These are phyloP conservation scores for Mya arenaria DNA, from an alignment of 1,140 invertebrate genomes.

Conservation along the genomic window DNA sequence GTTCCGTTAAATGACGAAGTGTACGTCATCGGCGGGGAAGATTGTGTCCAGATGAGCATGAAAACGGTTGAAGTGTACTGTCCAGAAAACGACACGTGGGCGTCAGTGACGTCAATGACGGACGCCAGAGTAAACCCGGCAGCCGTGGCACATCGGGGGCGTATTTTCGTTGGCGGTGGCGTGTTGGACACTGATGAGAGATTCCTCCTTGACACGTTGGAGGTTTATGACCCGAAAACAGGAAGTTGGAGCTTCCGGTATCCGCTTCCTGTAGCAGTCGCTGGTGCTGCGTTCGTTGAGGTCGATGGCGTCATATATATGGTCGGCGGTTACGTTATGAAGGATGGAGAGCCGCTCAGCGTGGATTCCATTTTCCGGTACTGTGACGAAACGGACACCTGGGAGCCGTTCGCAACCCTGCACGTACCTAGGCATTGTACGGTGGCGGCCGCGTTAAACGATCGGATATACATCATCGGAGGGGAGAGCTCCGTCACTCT, in stretches of 20 bases:
- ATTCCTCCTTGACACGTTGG: constrained; percentile 29
- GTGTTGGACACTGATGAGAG: constrained; percentile 32
- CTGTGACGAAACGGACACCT: constrained; percentile 40
- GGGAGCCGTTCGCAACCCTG: constrained; percentile 9
- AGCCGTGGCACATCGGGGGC: constrained; percentile 25
- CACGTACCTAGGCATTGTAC: constrained; percentile 23
- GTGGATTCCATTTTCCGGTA: constrained; percentile 33
- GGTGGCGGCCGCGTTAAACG: constrained; percentile 7
- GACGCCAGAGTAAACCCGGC: constrained; percentile 13
- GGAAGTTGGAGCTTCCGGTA: background rate
- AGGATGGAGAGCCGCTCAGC: constrained; percentile 22
- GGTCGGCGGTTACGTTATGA: constrained; percentile 39
- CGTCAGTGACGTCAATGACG: background rate
- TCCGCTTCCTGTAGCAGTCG: constrained; percentile 41
- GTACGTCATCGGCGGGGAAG: constrained; percentile 40
- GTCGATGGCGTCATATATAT: constrained; percentile 27
- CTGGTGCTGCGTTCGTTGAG: constrained; percentile 25
- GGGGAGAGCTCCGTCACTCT: constrained; percentile 22
- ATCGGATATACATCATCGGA: constrained; percentile 20
- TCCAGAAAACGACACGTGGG: background rate
- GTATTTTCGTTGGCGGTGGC: constrained; percentile 21
- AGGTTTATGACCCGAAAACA: constrained; percentile 25
- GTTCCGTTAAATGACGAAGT: constrained; percentile 13
- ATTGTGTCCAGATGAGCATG: constrained; percentile 28
- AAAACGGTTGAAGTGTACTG: constrained; percentile 34